phyloP scores from a whole-genome alignment of 2,113 vertebrate species.

The Furnarius figulus region DNA sequence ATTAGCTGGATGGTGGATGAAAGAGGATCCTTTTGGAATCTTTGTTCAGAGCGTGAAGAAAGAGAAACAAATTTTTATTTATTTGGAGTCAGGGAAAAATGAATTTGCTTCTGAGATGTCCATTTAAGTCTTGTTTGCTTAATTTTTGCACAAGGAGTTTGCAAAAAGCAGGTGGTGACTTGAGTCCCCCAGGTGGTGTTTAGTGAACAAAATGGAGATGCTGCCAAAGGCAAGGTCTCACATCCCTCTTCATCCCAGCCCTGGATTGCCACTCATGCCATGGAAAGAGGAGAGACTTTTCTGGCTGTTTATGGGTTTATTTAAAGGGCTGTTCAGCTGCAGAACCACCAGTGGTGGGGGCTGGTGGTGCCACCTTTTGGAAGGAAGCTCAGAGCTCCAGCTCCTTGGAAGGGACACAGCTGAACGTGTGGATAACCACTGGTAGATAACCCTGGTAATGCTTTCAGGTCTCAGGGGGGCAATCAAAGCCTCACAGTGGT shows the following conservation, averaged over 20 bases:
- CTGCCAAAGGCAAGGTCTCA: neutral
- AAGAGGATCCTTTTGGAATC: neutral
- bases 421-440: neutral
- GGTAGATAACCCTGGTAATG: neutral
- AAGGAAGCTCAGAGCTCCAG: neutral
- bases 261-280: neutral
- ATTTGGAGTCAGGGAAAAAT: neutral
- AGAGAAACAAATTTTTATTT: neutral
- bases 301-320: neutral
- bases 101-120: neutral
- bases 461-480: neutral
- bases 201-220: neutral
- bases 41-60: neutral
- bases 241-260: neutral
- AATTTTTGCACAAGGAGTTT: neutral
- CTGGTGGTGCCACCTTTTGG: neutral
- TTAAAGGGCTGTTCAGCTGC: neutral
- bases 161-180: neutral
- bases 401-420: neutral
- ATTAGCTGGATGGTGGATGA: neutral
- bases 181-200: neutral
- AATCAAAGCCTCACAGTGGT: neutral
- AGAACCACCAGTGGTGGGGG: neutral
- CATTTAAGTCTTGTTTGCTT: neutral
- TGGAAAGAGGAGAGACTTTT: neutral